Evolutionary conservation across 2,888 invertebrate species (phyloP).

Genomic region (Sclerodermus sp.): DNA sequence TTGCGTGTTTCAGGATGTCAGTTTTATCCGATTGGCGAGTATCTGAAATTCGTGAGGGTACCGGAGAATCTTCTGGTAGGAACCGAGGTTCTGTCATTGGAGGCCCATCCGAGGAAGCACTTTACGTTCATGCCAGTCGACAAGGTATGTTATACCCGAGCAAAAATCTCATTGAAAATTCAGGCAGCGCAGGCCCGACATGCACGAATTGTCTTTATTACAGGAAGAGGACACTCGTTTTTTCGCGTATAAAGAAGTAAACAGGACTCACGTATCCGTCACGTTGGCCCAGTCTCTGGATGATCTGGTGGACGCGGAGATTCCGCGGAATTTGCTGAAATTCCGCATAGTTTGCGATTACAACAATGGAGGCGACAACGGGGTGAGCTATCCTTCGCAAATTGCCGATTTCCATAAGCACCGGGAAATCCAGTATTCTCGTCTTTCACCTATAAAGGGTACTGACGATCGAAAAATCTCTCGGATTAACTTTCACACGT

Average conservation of each 20-base stretch:
- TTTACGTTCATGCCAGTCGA: constrained; percentile 69
- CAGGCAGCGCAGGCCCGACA: background rate
- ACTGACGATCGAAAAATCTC: too few relatives aligned
- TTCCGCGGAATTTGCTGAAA: constrained; percentile 79
- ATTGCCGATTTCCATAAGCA: too few relatives aligned
- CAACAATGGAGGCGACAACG: constrained; percentile 51
- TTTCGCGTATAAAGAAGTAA: constrained; percentile 74
- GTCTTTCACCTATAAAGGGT: too few relatives aligned
- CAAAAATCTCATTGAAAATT: too few relatives aligned
- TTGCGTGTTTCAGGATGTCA: constrained; percentile 68
- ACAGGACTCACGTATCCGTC: constrained; percentile 76
- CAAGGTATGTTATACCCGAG: constrained; percentile 18
- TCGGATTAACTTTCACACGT: too few relatives aligned
- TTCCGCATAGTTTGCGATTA: constrained; percentile 78
- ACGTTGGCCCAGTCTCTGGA: constrained; percentile 77
- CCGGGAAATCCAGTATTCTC: too few relatives aligned
- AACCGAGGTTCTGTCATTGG: constrained; percentile 74
- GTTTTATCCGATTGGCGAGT: constrained; percentile 82
- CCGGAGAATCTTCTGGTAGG: constrained; percentile 80
- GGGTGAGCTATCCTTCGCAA: too few relatives aligned
- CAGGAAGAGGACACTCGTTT: constrained; percentile 72
- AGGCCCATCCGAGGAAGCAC: constrained; percentile 82
- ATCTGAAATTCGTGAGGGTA: constrained; percentile 80
- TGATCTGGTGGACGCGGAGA: constrained; percentile 77
- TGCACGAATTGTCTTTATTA: constrained; percentile 21